Evolutionary conservation across 2,888 invertebrate species (phyloP).

Genomic region (Silvanus unidentatus): DNA sequence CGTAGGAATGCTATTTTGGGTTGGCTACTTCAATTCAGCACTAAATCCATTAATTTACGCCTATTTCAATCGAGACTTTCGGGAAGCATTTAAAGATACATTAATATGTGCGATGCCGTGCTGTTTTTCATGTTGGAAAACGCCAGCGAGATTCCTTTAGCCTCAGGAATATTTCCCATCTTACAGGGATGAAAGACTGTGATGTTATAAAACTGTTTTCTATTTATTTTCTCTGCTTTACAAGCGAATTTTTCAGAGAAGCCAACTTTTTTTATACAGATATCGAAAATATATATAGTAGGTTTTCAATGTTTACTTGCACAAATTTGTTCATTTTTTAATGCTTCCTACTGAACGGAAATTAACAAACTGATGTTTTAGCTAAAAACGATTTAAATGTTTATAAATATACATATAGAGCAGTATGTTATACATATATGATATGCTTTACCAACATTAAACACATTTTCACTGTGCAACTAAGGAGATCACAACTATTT

Average conservation of each 20-base stretch:
- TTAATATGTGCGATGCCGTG: conserved; percentile 80
- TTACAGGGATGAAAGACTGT: conserved; percentile 41
- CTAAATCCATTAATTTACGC: conserved; percentile 94
- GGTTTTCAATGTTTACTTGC: background rate
- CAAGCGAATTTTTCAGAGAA: background rate
- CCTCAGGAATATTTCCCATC: conserved; percentile 36
- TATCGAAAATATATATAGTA: background rate
- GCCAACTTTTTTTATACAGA: background rate
- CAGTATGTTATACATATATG: too few species aligned
- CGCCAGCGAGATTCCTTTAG: conserved; percentile 52
- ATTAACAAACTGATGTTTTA: too few species aligned
- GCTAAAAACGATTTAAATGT: too few species aligned
- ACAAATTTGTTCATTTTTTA: too few species aligned
- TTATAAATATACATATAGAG: too few species aligned
- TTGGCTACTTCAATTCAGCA: conserved; percentile 95
- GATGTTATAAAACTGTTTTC: too few species aligned
- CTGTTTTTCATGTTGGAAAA: conserved; percentile 71
- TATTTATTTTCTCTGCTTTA: background rate
- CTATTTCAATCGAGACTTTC: conserved; percentile 93
- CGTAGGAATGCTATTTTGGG: conserved; percentile 76
- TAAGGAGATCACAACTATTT: too few species aligned
- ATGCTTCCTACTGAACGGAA: too few species aligned
- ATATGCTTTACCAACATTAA: too few species aligned
- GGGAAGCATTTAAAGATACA: conserved; percentile 92
- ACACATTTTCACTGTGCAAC: too few species aligned